Conservation (phyloP, 2,888 invertebrate genomes). For the Trissonchulus sp. region DNA sequence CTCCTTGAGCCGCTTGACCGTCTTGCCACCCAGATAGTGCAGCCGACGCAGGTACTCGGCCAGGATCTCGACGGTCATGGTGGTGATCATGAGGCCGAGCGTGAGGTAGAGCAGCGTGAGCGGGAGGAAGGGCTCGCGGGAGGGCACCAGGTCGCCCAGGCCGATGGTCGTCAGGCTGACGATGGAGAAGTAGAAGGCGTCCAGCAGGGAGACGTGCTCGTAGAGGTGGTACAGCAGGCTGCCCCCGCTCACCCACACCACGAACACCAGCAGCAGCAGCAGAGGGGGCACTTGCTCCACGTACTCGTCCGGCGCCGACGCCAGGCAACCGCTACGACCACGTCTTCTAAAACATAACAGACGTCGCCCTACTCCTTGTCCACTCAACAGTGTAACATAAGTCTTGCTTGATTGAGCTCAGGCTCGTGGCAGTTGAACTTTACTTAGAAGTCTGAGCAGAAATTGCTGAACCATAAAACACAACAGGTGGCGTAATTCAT, state of each 20-base stretch:
- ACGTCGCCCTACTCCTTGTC: too few relatives aligned
- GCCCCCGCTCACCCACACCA: neutral
- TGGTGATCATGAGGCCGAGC: conserved; percentile 19
- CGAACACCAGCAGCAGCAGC: neutral
- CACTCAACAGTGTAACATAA: too few relatives aligned
- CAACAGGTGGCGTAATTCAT: too few relatives aligned
- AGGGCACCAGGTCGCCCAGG: neutral
- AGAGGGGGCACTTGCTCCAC: neutral
- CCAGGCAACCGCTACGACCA: too few relatives aligned
- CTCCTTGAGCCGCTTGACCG: neutral
- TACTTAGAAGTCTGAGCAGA: too few relatives aligned
- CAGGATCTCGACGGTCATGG: conserved; percentile 23
- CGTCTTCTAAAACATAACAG: too few relatives aligned
- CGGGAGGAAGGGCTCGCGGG: neutral
- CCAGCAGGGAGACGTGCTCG: neutral
- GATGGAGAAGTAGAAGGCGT: neutral
- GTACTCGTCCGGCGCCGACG: too few relatives aligned
- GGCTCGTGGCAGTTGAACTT: too few relatives aligned
- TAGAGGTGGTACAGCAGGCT: neutral
- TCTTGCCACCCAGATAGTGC: conserved; percentile 18
- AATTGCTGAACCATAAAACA: too few relatives aligned
- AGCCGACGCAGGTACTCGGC: conserved; percentile 20
- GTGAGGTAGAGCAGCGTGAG: conserved; percentile 21
- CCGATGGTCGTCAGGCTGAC: neutral
- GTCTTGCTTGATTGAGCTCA: too few relatives aligned